Evolutionary conservation across 2,797 vertebrate species (phyloP), one percentile per base, ranked within the genome.

Genomic region (Pseudochaenichthys georgianus): DNA sequence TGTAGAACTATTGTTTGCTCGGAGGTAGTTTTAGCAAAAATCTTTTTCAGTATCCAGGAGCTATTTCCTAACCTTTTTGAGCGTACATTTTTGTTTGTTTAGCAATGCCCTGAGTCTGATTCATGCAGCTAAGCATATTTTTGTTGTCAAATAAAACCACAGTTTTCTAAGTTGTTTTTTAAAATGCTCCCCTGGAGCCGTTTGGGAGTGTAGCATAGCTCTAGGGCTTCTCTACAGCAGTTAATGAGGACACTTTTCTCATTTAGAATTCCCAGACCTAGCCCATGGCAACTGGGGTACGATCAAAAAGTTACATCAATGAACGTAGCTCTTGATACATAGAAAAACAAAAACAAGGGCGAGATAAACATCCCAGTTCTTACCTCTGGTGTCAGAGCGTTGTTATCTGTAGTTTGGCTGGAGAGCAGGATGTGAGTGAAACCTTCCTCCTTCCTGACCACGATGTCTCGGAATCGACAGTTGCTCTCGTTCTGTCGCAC

Each of bases 331-430:
- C 12, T 19, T 50, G 0, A 50, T 45, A 34, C 15, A 17, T 23
- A 59, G 10, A 58, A 70, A 66, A 4, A 64, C 17, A 46, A 41
- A 38, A 59, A 51, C 50, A 52, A 23, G 42, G 38, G 7, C 6
- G 11, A 34, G 5, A 51, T 21, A 47, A 16, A 10, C 1, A 17
- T 48, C 45, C 1, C n/a, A 9, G 0, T 59, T 58, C 95, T 94
- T 95, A 99, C 98, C 96, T 99, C 98, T 55, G 98, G 97, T 1
- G 98, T 99, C 87, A 99, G 93, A 16, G 97, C 96, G 69, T 99
- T 99, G 95, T 98, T 98, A 91, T 99, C 98, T 3, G 98, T 99
- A 5, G 97, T 98, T 92, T 99, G 98, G 91, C 97, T 99, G 1
- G 98, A 99, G 43, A 99, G 95, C 82, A 99, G 94, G 76, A 99